phyloP scores from a whole-genome alignment of 2,888 invertebrate species.

The Tachina fera region DNA sequence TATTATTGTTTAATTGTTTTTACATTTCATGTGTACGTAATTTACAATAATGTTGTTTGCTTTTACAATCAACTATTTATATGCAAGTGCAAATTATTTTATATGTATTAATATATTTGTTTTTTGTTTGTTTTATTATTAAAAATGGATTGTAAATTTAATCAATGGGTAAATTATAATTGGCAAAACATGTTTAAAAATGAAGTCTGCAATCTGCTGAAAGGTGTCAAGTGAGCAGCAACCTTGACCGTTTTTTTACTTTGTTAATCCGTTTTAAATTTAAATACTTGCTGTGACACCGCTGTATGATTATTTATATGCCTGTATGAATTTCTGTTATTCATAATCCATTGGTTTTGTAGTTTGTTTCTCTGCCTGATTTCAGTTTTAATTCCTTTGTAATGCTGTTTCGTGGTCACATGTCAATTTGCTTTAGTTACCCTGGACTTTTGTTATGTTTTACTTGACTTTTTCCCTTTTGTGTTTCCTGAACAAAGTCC shows the following conservation, averaged over 20 bases:
- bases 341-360: slow-evolving; percentile 3
- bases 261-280: not conserved
- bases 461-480: slow-evolving; percentile 4
- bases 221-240: slow-evolving; percentile 1
- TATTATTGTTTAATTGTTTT: no score
- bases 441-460: not conserved
- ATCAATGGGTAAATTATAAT: not conserved
- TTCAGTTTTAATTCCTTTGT: slow-evolving; percentile 29
- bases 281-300: slow-evolving; percentile 18
- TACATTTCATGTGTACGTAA: slow-evolving; percentile 9
- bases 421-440: slow-evolving; percentile 54
- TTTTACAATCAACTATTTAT: not conserved
- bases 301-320: not conserved
- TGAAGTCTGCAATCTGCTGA: not conserved
- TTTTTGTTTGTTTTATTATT: not conserved
- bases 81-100: not conserved
- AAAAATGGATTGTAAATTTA: not conserved
- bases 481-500: not conserved
- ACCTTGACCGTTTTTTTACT: slow-evolving; percentile 38
- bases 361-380: not conserved
- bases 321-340: not conserved
- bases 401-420: slow-evolving; percentile 59
- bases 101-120: not conserved
- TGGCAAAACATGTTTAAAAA: not conserved
- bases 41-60: slow-evolving; percentile 3